These are phyloP conservation scores for Danio rerio DNA, from an alignment of 2,113 vertebrate genomes.

Conservation along the genomic window DNA sequence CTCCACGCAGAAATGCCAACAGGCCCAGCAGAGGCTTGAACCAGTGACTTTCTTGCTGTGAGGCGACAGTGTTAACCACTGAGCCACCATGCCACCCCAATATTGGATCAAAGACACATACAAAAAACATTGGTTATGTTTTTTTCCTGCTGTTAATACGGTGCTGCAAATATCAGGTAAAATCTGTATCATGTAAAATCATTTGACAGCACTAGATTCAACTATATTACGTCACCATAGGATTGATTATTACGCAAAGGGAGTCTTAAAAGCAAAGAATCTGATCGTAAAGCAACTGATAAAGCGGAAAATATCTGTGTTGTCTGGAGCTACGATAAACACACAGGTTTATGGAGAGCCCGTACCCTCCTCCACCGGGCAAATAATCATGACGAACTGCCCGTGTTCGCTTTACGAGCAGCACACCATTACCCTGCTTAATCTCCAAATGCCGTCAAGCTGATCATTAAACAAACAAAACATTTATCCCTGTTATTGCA, in stretches of 20 bases:
- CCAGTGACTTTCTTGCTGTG: too few relatives aligned
- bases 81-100: too few relatives aligned
- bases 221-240: too few relatives aligned
- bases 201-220: too few relatives aligned
- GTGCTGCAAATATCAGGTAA: too few relatives aligned
- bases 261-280: neutral
- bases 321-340: slow-evolving; percentile 40
- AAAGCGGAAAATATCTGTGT: neutral
- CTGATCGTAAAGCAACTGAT: slow-evolving; percentile 3
- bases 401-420: slow-evolving; percentile 35
- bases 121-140: too few relatives aligned
- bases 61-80: too few relatives aligned
- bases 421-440: slow-evolving; percentile 42
- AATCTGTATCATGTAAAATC: too few relatives aligned
- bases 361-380: slow-evolving; percentile 34
- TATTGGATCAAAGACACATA: too few relatives aligned
- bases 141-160: too few relatives aligned
- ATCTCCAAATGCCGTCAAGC: slow-evolving; percentile 47
- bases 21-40: too few relatives aligned
- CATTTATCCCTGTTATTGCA: slow-evolving; percentile 48
- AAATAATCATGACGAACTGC: slow-evolving; percentile 46
- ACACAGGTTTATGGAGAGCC: slow-evolving; percentile 33
- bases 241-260: neutral
- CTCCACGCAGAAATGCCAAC: too few relatives aligned
- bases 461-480: slow-evolving; percentile 57